Conservation (phyloP, 2,888 invertebrate genomes). For the Seira ritae region DNA sequence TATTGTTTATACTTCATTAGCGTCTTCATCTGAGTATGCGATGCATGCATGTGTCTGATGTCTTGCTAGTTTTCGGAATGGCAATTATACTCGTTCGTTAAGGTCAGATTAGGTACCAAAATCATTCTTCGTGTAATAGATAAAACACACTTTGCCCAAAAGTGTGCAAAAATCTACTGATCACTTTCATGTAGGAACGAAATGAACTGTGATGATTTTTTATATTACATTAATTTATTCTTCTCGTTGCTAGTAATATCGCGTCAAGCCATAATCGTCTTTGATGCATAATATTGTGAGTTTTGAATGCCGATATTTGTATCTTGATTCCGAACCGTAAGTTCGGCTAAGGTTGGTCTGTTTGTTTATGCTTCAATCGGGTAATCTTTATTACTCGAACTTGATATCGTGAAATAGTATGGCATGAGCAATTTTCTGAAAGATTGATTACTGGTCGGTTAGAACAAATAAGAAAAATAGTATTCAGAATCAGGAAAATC, state of each 20-base stretch:
- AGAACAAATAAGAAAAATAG: no score
- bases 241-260: not conserved
- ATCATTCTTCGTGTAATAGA: not conserved
- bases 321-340: not conserved
- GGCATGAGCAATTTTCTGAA: no score
- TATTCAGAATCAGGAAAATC: no score
- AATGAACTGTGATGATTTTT: slow-evolving; percentile 62
- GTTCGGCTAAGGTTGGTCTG: not conserved
- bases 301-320: no score
- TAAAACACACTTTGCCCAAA: not conserved
- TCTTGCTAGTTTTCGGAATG: no score
- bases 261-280: no score
- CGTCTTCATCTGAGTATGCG: not conserved
- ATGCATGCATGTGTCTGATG: not conserved
- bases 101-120: not conserved
- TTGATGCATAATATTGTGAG: no score
- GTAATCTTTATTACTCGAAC: no score
- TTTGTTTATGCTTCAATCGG: not conserved
- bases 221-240: slow-evolving; percentile 35
- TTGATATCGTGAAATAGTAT: no score
- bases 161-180: not conserved
- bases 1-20: not conserved
- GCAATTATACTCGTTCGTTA: not conserved
- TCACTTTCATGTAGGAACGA: slow-evolving; percentile 57
- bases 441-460: no score